phyloP scores from a whole-genome alignment of 2,888 invertebrate genomes.

The Chironomus tentans region DNA sequence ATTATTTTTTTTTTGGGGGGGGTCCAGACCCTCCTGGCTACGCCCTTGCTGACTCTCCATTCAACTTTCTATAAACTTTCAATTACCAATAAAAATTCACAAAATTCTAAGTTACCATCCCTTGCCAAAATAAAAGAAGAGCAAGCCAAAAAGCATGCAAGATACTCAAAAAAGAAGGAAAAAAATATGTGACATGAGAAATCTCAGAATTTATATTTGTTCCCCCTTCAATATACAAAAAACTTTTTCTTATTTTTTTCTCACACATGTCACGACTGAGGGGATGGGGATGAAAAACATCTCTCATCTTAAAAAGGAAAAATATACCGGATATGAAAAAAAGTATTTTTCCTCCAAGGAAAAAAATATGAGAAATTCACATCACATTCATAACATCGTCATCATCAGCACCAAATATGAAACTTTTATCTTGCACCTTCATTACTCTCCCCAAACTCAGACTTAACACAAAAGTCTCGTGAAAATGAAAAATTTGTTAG shows the following conservation, averaged over 20 bases:
- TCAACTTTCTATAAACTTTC: too few species aligned
- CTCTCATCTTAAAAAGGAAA: neutral
- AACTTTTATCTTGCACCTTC: neutral
- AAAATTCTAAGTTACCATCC: too few species aligned
- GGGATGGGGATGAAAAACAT: too few species aligned
- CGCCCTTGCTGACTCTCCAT: too few species aligned
- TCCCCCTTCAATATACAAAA: neutral
- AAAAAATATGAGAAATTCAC: neutral
- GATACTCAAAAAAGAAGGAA: neutral
- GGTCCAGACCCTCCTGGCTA: too few species aligned
- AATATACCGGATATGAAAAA: neutral
- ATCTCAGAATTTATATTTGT: neutral
- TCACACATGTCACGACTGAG: neutral
- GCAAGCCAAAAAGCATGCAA: too few species aligned
- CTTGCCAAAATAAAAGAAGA: neutral
- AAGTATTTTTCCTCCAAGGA: too few species aligned
- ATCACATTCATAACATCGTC: constrained; percentile 2
- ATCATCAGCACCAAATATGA: neutral
- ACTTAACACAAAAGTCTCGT: too few species aligned
- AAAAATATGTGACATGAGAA: neutral
- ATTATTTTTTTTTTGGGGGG: too few species aligned
- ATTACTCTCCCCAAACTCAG: too few species aligned
- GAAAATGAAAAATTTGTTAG: neutral
- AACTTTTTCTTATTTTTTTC: neutral
- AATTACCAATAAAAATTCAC: too few species aligned